Evolutionary conservation across 2,888 invertebrate species (phyloP), one percentile per base, ranked within the genome.

Genomic region (Plemyria rubiginata): DNA sequence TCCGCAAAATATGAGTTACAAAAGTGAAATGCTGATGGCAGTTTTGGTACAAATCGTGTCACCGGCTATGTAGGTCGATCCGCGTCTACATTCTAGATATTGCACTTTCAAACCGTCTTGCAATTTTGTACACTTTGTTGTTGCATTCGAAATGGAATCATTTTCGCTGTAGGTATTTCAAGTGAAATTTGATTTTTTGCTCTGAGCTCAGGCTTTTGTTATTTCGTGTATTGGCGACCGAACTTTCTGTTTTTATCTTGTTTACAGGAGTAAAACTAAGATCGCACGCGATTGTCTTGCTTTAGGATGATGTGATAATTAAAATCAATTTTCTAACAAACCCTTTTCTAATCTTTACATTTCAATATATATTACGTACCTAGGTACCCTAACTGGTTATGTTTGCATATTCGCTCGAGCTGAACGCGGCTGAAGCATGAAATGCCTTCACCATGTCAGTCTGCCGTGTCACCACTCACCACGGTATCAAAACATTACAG

Each of bases 91-190:
- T 29, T 50, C 48, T 55, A 56, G 54, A 54, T 51, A 54, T 59
- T 56, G 55, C 63, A 64, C 64, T 64, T 64, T 64, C 63, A 63
- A 63, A 63, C 55, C 38, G 51, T 59, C 59, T 63, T 48, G 54
- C 54, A 15, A 32, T 54, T 54, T 53, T 40, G 40, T 48, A 57
- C 41, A 53, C 53, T 16, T 49, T 51, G 49, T 28, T 41, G 4
- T 45, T 45, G 45, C 16, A 16, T 45, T 45, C 11, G 15, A 45
- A 16, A 45, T 16, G 15, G 11, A 16, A 45, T 45, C 2, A 43
- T 15, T 43, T 52, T 40, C 22, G 9, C 45, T 13, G 7, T n/a
- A n/a, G n/a, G n/a, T 43, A 16, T 9, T 45, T 45, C 9, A 45
- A 45, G 45, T 16, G 45, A 45, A 45, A 16, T 11, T 41, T 13